Conservation (phyloP, 2,888 invertebrate genomes). For the Diarsia mendica region DNA sequence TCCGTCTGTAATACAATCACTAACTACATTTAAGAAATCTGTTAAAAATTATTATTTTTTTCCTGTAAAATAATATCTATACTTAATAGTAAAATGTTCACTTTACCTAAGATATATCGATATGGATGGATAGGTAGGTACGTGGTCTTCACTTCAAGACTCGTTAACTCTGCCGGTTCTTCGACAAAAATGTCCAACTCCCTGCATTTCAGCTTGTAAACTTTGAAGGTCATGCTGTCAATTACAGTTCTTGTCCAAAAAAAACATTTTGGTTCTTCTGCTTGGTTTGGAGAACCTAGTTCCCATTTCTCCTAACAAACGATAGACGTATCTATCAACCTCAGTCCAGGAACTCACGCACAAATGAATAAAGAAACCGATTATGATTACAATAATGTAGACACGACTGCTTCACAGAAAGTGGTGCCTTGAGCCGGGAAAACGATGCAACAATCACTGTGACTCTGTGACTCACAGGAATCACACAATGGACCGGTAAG, state of each 20-base stretch:
- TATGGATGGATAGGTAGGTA: too few relatives aligned
- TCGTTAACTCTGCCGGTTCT: background rate
- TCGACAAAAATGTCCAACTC: background rate
- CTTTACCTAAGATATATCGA: too few relatives aligned
- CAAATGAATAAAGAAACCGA: constrained; percentile 35
- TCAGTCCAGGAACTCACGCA: constrained; percentile 10
- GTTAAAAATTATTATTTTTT: too few relatives aligned
- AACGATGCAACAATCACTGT: constrained; percentile 27
- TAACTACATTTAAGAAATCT: background rate
- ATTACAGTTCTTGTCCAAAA: background rate
- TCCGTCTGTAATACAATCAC: background rate
- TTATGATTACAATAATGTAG: constrained; percentile 30
- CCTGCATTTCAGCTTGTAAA: background rate
- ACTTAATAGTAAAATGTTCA: too few relatives aligned
- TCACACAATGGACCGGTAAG: constrained; percentile 34
- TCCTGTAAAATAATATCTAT: too few relatives aligned
- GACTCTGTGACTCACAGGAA: constrained; percentile 50
- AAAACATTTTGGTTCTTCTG: background rate
- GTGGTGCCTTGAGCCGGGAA: constrained; percentile 17
- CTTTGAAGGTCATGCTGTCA: too few relatives aligned
- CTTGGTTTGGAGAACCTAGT: background rate
- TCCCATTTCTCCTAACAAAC: background rate
- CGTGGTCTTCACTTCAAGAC: background rate
- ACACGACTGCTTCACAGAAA: constrained; percentile 47
- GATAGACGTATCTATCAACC: background rate